These are phyloP conservation scores for Homarus americanus DNA, from an alignment of 1,140 invertebrate genomes.

Conservation along the genomic window DNA sequence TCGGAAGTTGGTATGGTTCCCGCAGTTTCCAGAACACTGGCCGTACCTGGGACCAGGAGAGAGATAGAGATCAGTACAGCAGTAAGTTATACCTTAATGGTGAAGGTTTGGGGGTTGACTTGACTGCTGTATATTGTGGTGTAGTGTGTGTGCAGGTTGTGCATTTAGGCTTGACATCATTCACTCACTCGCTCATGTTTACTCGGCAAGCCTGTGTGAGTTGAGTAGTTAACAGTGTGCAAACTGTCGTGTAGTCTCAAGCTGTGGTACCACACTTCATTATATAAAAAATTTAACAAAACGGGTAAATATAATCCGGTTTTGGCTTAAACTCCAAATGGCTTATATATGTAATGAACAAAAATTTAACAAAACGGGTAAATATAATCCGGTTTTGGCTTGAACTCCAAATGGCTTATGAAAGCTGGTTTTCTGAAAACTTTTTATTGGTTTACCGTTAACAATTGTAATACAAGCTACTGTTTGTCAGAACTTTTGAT, in stretches of 20 bases:
- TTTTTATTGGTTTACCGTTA: too few species aligned
- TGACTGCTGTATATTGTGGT: not conserved
- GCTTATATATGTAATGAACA: too few species aligned
- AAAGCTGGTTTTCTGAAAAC: too few species aligned
- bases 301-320: too few species aligned
- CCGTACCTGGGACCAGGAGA: slow-evolving; percentile 71
- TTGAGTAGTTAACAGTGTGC: not conserved
- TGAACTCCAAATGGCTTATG: too few species aligned
- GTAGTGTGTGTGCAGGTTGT: slow-evolving; percentile 15
- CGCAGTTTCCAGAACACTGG: slow-evolving; percentile 45
- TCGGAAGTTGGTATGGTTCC: slow-evolving; percentile 57
- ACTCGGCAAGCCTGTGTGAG: not conserved
- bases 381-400: too few species aligned
- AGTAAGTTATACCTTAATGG: slow-evolving; percentile 72
- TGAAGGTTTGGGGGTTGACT: slow-evolving; percentile 1
- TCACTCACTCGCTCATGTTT: not conserved
- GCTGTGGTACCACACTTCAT: not conserved
- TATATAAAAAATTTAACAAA: too few species aligned
- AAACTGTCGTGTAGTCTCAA: not conserved
- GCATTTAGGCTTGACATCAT: not conserved
- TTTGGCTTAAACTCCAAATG: too few species aligned
- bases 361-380: too few species aligned
- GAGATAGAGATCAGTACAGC: slow-evolving; percentile 80
- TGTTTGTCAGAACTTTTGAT: too few species aligned
- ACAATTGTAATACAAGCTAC: too few species aligned